Conservation (phyloP, 2,797 vertebrate species). For the Rhyacichthys aspro region DNA sequence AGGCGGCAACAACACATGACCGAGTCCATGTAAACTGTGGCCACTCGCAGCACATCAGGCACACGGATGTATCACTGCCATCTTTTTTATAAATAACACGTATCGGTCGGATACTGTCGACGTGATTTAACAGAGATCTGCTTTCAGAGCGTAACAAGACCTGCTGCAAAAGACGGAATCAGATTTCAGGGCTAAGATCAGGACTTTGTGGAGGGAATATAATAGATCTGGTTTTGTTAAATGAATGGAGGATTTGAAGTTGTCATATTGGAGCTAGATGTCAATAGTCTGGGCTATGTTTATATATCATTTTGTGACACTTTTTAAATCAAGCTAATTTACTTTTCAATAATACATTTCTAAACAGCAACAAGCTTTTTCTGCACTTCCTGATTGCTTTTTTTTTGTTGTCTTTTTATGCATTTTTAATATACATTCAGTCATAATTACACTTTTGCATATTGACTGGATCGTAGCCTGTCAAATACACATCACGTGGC, state of each 20-base stretch:
- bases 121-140: slow-evolving; percentile 4
- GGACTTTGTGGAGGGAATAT: not conserved
- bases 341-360: no score
- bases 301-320: no score
- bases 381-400: no score
- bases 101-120: slow-evolving; percentile 11
- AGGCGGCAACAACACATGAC: not conserved
- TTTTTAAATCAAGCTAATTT: no score
- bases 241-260: not conserved
- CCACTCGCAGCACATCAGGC: not conserved
- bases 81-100: slow-evolving; percentile 7
- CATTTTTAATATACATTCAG: no score
- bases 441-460: no score
- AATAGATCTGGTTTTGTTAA: not conserved
- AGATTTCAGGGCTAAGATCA: not conserved
- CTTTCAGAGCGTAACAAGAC: slow-evolving; percentile 17
- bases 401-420: no score
- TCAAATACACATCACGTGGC: no score
- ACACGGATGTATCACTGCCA: no score
- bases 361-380: no score
- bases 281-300: no score
- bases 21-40: not conserved
- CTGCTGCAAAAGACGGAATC: slow-evolving; percentile 8
- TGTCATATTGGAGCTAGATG: not conserved
- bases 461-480: no score